phyloP scores from a whole-genome alignment of 2,113 vertebrate species.

The Syngnathoides biaculeatus region DNA sequence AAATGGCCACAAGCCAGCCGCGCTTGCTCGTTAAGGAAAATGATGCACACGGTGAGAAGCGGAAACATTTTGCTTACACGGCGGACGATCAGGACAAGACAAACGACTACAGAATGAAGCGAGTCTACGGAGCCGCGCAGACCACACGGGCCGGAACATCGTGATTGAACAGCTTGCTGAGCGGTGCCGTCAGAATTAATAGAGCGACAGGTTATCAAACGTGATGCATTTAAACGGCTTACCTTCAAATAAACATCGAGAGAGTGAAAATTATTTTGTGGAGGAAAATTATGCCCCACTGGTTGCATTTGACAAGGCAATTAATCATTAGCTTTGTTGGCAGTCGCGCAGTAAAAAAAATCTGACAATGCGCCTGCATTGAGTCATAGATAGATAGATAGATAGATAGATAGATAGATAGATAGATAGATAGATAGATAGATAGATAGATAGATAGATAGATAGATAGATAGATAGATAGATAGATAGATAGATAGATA shows the following conservation, averaged over 20 bases:
- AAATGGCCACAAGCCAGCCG: too few relatives aligned
- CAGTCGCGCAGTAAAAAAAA: neutral
- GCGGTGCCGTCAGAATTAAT: too few relatives aligned
- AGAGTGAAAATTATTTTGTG: neutral
- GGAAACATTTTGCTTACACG: neutral
- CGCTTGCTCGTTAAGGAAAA: neutral
- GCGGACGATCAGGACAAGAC: neutral
- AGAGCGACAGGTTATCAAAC: neutral
- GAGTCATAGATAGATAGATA: neutral
- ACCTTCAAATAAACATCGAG: neutral
- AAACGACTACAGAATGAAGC: neutral
- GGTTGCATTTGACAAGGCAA: neutral
- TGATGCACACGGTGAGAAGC: neutral
- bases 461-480: too few relatives aligned
- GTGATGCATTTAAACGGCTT: neutral
- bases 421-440: neutral
- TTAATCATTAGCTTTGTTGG: neutral
- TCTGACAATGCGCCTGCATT: neutral
- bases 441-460: neutral
- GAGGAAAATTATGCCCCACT: neutral
- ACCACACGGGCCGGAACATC: neutral
- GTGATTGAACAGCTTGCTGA: neutral
- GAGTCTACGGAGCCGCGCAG: neutral
- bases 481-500: too few relatives aligned
- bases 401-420: neutral